Percentiles rank a stretch among this genome's conserved stretches.
Evolutionary conservation across 35 echinoderm and acorn worm genomes (phyloP).

Genomic region (Heliocidaris tuberculata): DNA sequence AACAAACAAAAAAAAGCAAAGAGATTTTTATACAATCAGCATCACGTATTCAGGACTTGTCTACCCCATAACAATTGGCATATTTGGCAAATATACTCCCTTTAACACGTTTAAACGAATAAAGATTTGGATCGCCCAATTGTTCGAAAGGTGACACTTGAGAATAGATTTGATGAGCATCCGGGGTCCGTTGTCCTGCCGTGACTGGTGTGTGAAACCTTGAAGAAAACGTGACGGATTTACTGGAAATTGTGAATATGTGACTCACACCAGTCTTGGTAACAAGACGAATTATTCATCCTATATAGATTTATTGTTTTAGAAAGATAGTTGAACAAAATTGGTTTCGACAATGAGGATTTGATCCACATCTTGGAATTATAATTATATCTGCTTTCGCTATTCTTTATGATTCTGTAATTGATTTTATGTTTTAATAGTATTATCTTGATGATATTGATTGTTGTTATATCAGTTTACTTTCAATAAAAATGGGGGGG

Average conservation of each 20-base stretch:
- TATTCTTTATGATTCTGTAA: too few relatives aligned
- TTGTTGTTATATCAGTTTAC: too few relatives aligned
- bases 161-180: neutral
- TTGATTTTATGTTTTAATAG: too few relatives aligned
- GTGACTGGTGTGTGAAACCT: neutral
- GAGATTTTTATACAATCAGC: too few relatives aligned
- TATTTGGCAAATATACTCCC: too few relatives aligned
- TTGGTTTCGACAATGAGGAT: neutral
- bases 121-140: too few relatives aligned
- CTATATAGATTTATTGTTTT: neutral
- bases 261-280: neutral
- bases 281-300: neutral
- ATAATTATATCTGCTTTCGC: neutral
- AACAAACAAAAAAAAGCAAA: too few relatives aligned
- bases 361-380: neutral
- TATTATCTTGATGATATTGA: too few relatives aligned
- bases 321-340: neutral
- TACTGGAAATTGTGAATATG: neutral
- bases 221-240: constrained; percentile 5
- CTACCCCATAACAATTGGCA: too few relatives aligned
- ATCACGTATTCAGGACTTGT: too few relatives aligned
- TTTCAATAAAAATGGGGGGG: too few relatives aligned
- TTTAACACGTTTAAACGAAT: too few relatives aligned
- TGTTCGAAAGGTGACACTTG: neutral
- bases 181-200: neutral